Conservation (phyloP, 1,140 invertebrate genomes). For the Muscidifurax raptorellus region DNA sequence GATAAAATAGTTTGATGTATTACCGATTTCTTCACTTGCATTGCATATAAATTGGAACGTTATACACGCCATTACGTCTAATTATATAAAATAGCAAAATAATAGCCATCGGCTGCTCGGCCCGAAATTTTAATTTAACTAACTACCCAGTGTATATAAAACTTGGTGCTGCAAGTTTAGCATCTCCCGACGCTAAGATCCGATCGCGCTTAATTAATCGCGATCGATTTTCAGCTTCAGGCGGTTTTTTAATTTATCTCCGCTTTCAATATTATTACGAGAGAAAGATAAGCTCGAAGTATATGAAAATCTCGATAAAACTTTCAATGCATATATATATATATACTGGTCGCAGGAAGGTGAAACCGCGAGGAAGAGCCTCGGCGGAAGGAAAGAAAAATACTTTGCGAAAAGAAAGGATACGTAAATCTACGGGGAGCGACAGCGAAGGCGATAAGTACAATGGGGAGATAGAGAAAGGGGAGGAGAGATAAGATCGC, state of each 20-base stretch:
- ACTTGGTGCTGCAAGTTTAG: no score
- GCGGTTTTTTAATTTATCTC: not conserved
- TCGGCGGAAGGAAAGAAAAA: not conserved
- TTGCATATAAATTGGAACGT: no score
- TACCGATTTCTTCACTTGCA: no score
- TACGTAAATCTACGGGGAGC: conserved; percentile 9
- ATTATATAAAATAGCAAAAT: no score
- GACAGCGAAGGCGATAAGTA: not conserved
- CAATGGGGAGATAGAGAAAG: conserved; percentile 3
- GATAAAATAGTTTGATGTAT: no score
- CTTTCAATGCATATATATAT: not conserved
- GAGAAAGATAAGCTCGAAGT: not conserved
- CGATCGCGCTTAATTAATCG: not conserved
- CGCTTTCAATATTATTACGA: not conserved
- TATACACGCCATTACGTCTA: no score
- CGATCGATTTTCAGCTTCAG: not conserved
- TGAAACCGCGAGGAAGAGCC: not conserved
- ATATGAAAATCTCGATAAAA: conserved; percentile 19
- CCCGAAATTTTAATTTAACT: no score
- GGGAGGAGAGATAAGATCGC: not conserved
- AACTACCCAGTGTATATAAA: no score
- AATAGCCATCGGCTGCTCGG: no score
- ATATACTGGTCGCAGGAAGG: not conserved
- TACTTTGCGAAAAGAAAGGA: conserved; percentile 1
- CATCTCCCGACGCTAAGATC: no score